phyloP scores from a whole-genome alignment of 2,888 invertebrate species.

The Allygus modestus region DNA sequence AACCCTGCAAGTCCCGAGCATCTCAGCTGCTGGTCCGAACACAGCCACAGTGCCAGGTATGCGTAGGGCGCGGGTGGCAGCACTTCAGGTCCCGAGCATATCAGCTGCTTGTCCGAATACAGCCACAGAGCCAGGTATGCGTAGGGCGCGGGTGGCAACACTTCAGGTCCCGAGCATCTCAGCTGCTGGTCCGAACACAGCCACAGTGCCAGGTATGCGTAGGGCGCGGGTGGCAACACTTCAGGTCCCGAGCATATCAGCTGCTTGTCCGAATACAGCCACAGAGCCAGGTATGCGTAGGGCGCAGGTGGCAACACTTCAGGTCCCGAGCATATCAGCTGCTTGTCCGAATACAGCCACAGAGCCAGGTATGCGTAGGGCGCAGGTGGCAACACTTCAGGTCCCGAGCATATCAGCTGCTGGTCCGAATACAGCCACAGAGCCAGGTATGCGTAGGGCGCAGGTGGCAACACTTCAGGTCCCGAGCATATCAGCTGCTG shows the following conservation, averaged over 20 bases:
- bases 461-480: background rate
- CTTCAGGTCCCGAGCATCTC: background rate
- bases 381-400: background rate
- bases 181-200: background rate
- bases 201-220: background rate
- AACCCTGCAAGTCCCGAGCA: background rate
- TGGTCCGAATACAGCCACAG: too few relatives aligned
- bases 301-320: background rate
- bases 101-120: background rate
- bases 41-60: background rate
- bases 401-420: too few relatives aligned
- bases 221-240: background rate
- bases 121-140: background rate
- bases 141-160: background rate
- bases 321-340: too few relatives aligned
- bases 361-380: too few relatives aligned
- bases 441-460: too few relatives aligned
- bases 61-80: background rate
- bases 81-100: background rate
- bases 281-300: too few relatives aligned
- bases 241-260: too few relatives aligned
- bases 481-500: too few relatives aligned
- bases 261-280: too few relatives aligned
- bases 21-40: background rate
- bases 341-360: too few relatives aligned